phyloP scores from a whole-genome alignment of 2,113 vertebrate genomes.

The Cyprinodon variegatus region DNA sequence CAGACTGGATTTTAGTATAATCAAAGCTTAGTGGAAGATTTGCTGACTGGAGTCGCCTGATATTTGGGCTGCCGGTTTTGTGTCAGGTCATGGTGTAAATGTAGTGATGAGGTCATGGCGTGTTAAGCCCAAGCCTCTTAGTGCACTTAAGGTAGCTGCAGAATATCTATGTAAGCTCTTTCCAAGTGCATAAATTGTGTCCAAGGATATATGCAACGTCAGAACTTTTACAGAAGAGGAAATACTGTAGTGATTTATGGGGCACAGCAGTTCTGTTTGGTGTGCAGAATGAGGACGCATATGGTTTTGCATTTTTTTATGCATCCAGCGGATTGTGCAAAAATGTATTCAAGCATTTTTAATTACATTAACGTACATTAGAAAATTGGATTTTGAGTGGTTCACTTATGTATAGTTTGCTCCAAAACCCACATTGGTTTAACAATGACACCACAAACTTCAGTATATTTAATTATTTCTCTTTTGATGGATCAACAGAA shows the following conservation, averaged over 20 bases:
- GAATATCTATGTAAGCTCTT: constrained; percentile 62
- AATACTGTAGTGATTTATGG: constrained; percentile 47
- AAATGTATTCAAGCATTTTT: background rate
- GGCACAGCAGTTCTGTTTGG: constrained; percentile 28
- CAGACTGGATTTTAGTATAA: constrained; percentile 48
- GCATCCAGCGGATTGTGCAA: background rate
- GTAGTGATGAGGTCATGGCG: constrained; percentile 53
- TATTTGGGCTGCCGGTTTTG: constrained; percentile 51
- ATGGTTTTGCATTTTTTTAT: background rate
- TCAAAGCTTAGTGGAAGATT: constrained; percentile 38
- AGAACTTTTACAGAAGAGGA: constrained; percentile 17
- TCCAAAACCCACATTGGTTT: background rate
- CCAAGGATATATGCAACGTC: constrained; percentile 41
- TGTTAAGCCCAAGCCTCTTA: constrained; percentile 53
- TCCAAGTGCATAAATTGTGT: constrained; percentile 52
- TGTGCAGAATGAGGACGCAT: background rate
- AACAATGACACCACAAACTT: too few species aligned
- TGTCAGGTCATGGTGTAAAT: constrained; percentile 55
- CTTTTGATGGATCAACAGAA: too few species aligned
- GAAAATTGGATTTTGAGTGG: background rate
- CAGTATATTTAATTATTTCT: too few species aligned
- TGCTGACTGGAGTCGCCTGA: constrained; percentile 61
- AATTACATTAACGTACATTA: constrained; percentile 11
- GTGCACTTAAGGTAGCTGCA: constrained; percentile 50
- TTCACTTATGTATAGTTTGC: background rate